Evolutionary conservation across 2,797 vertebrate genomes (phyloP), one percentile per base, ranked within the genome.

Genomic region (Phrynocephalus vlangalii): DNA sequence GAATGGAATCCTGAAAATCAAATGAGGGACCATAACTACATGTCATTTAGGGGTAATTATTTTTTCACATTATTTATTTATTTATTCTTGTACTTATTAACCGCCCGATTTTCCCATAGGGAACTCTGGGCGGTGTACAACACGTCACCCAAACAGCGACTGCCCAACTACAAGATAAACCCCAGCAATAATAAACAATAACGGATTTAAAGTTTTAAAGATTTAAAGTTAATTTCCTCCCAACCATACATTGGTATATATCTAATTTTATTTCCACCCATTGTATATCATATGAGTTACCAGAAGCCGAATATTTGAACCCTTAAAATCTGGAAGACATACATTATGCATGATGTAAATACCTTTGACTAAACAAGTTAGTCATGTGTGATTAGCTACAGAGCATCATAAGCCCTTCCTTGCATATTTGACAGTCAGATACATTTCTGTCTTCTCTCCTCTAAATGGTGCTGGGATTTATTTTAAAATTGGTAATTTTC

Each of bases 401-500:
- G 5, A 75, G 50, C 80, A 91, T 24, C 60, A 85, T 66, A 83
- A 67, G n/a, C 26, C 7, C 3, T 70, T 81, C 24, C 33, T 89
- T 60, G 81, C 1, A 56, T 56, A 56, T 56, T 10, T 9, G 79
- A 66, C 3, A 11, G 79, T 84, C 79, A 88, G 30, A 78, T 63
- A 83, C 0, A 86, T 91, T 89, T 50, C 2, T 79, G 70, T 84
- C 30, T 71, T 30, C 78, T 77, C n/a, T 76, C 30, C 67, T 76
- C 60, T 68, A 79, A 22, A 78, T 78, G 22, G n/a, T 72, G 85
- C 0, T 0, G 67, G 87, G 91, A 86, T 82, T 28, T 52, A 76
- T 88, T 87, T 77, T 78, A 86, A 33, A 33, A 81, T 79, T 81
- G 81, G 89, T 88, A 48, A 83, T 20, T 86, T 80, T 70, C 15